Evolutionary conservation across 2,113 vertebrate genomes (phyloP).

Genomic region (Athene noctua): DNA sequence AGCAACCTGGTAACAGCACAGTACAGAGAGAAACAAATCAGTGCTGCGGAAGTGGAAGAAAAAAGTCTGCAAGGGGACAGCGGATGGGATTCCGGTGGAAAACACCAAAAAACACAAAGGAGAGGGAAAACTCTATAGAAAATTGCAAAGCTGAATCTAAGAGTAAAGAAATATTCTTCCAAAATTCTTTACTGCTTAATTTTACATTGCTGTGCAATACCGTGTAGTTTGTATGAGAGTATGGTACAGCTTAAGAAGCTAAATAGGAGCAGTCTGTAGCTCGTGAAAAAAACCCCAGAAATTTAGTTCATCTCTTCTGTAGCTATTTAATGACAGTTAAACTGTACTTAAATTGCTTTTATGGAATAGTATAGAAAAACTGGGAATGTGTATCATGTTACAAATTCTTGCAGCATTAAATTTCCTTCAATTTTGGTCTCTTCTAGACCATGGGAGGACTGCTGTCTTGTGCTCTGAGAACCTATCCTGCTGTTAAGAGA

Average conservation of each 20-base stretch:
- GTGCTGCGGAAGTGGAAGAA: neutral
- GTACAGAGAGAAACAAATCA: neutral
- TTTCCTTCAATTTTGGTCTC: neutral
- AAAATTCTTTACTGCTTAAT: neutral
- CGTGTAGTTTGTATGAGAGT: neutral
- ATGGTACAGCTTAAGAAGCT: neutral
- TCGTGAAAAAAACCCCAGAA: neutral
- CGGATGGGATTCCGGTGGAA: neutral
- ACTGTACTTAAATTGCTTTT: neutral
- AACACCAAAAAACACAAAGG: neutral
- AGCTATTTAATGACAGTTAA: neutral
- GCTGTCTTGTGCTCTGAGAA: neutral
- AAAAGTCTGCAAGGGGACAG: neutral
- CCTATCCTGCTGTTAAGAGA: neutral
- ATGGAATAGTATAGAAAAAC: neutral
- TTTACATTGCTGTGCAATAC: neutral
- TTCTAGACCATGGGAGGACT: neutral
- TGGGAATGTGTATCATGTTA: fast-evolving
- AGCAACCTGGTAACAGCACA: neutral
- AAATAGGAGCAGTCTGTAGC: neutral
- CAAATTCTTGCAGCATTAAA: neutral
- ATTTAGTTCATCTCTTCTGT: fast-evolving
- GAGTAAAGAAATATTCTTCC: neutral
- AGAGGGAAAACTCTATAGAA: neutral
- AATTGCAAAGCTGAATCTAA: neutral